Base-by-base conservation (phyloP, 2,888 invertebrate species). In the Eupithecia vulgata region DNA sequence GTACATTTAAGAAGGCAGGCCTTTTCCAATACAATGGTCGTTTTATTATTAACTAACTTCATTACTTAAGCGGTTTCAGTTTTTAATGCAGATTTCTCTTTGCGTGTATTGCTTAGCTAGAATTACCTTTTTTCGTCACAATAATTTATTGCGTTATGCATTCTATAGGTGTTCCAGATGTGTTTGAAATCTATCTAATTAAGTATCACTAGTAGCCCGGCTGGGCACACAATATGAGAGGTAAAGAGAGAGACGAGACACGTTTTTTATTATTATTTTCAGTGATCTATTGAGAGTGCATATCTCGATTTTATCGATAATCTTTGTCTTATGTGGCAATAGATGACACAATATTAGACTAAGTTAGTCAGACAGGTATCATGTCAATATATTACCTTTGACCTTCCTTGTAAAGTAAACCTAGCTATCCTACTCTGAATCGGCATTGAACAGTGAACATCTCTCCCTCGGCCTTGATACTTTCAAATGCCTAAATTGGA, bases 391-490 rank as follows among this genome's bases (percentile, higher is more conserved):
- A 48, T 52, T 52, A 25, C 15, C 4, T 59, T 59, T 61, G 61
- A 61, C 61, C 34, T 61, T 61, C 61, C 34, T 61, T 61, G 30
- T 61, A 30, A 57, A 25, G 48, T 48, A 52, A 21, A 21, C 12
- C n/a, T 48, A 48, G 12, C 21, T 15, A 25, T 30, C 30, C 30
- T 30, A 1, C 30, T 34, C 30, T 34, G 34, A 34, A 34, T 34
- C 61, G 34, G 61, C 61, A 61, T 17, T 30, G 59, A 34, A 17
- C 17, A 34, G 30, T n/a, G 48, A 59, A 59, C 59, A 59, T 34
- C 30, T 61, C 34, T 61, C 34, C 61, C 61, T 34, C 61, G 61
- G 17, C 61, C 61, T 61, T 34, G 61, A 34, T 34, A 61, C 34
- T 61, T 61, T 61, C 61, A 34, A 61, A 61, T 61, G 17, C 15